Conservation (phyloP, 2,113 vertebrate genomes). For the Mastomys natalensis region DNA sequence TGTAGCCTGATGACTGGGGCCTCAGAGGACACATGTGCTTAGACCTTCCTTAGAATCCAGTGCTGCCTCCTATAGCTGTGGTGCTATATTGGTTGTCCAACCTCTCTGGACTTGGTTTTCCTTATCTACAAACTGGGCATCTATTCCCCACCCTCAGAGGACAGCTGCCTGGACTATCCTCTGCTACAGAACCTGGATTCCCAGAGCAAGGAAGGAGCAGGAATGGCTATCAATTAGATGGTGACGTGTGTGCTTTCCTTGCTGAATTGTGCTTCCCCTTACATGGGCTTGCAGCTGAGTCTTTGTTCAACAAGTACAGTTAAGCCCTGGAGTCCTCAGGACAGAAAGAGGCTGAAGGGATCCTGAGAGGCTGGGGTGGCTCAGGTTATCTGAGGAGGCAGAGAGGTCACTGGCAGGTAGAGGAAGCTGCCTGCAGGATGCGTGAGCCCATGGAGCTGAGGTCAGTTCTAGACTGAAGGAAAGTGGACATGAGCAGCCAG, state of each 20-base stretch:
- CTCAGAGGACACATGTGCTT: neutral
- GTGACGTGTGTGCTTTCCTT: rapidly evolving
- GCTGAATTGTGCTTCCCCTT: rapidly evolving
- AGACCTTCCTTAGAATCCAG: neutral
- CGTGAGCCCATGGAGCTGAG: neutral
- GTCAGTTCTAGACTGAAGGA: neutral
- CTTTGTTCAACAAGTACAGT: neutral
- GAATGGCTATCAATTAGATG: neutral
- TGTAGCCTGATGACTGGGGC: no score
- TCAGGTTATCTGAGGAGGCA: neutral
- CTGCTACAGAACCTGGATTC: neutral
- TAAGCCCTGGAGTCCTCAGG: neutral
- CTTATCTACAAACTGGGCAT: neutral
- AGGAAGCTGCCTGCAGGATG: neutral
- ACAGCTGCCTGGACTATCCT: neutral
- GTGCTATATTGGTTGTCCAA: neutral
- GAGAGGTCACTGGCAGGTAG: rapidly evolving
- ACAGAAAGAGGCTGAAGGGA: neutral
- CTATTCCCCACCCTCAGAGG: neutral
- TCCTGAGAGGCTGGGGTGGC: neutral
- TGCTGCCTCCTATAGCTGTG: neutral
- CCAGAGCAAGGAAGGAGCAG: neutral
- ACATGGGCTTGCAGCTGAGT: neutral
- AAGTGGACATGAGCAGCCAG: no score
- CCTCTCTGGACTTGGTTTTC: neutral